Evolutionary conservation across 2,113 vertebrate species (phyloP).

Genomic region (Campylomormyrus numenius): DNA sequence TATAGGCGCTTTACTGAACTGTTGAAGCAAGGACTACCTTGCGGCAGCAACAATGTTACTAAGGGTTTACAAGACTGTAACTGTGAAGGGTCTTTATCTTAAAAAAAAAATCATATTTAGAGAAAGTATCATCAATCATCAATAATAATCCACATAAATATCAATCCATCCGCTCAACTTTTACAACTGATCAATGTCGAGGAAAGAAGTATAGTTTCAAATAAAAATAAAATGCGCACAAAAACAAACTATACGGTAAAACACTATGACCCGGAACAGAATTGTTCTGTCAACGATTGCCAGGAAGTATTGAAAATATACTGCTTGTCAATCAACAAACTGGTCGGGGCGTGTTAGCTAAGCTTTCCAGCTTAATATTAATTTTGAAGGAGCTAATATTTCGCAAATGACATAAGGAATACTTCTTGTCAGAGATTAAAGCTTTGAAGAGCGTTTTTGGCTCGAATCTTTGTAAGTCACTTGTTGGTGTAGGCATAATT

Average conservation of each 20-base stretch:
- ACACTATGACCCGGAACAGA: conserved; percentile 9
- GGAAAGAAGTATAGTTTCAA: neutral
- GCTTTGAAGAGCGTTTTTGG: neutral
- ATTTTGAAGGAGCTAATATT: neutral
- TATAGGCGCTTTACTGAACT: neutral
- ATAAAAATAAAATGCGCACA: neutral
- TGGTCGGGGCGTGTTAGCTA: neutral
- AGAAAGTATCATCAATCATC: neutral
- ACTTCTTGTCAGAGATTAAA: neutral
- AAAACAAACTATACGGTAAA: conserved; percentile 11
- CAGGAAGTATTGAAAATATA: conserved; percentile 16
- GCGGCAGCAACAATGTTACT: neutral
- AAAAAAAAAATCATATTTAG: neutral
- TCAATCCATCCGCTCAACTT: neutral
- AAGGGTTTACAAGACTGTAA: neutral
- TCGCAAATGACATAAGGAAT: neutral
- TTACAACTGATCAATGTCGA: neutral
- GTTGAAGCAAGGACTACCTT: neutral
- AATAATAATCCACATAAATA: neutral
- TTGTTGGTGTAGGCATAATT: neutral
- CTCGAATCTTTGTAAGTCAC: neutral
- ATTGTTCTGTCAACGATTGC: neutral
- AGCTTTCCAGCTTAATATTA: neutral
- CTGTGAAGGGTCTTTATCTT: neutral
- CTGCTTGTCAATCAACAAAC: conserved; percentile 13